A percentile compares a stretch with the other conserved stretches of the same genome.
phyloP scores from a whole-genome alignment of 2,113 vertebrate genomes.

The Salminus brasiliensis region DNA sequence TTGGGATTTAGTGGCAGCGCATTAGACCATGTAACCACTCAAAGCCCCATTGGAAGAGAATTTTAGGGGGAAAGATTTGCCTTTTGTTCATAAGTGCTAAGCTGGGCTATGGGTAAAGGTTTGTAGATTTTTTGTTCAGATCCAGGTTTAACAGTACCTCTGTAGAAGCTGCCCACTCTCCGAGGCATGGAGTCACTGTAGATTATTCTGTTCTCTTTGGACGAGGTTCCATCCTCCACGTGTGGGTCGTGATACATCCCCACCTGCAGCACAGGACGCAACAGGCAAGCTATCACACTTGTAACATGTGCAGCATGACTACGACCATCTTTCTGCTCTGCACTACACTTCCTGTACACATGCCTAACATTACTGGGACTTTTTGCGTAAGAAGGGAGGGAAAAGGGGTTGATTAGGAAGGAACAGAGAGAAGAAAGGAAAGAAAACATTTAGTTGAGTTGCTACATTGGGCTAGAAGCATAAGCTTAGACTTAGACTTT shows the following conservation, averaged over 20 bases:
- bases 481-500: background rate
- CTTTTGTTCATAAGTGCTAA: too few species aligned
- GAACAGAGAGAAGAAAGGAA: background rate
- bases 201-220: conserved; percentile 95
- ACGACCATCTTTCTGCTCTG: background rate
- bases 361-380: background rate
- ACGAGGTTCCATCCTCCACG: conserved; percentile 86
- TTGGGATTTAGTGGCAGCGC: too few species aligned
- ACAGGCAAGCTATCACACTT: background rate
- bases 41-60: too few species aligned
- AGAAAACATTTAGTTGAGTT: conserved; percentile 1
- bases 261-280: conserved; percentile 74
- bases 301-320: background rate
- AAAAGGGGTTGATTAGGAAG: background rate
- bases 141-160: conserved; percentile 77
- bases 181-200: conserved; percentile 97
- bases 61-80: too few species aligned
- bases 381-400: background rate
- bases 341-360: conserved; percentile 16
- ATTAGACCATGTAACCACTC: too few species aligned
- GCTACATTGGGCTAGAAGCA: conserved; percentile 13
- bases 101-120: too few species aligned
- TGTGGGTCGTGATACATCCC: conserved; percentile 93
- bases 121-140: background rate
- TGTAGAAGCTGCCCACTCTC: conserved; percentile 97